These are phyloP conservation scores for Megalonaias nervosa DNA, from an alignment of 1,140 invertebrate genomes.

Conservation along the genomic window DNA sequence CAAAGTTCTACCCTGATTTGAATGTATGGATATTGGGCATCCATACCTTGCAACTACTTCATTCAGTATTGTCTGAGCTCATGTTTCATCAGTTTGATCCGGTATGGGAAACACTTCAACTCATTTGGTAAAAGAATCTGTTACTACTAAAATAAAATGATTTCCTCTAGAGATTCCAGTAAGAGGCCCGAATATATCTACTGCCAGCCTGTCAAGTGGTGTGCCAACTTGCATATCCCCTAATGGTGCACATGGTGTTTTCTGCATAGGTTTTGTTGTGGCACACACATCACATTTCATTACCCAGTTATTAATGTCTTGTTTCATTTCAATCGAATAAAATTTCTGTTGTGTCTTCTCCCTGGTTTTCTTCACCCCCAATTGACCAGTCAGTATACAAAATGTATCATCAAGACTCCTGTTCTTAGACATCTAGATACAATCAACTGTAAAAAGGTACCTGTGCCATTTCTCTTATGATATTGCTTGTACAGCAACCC, in stretches of 20 bases:
- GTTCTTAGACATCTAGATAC: too few species aligned
- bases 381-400: not conserved
- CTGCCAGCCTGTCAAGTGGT: not conserved
- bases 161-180: not conserved
- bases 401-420: too few species aligned
- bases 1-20: constrained; percentile 7
- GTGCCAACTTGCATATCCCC: too few species aligned
- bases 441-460: too few species aligned
- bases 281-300: too few species aligned
- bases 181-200: not conserved
- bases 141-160: constrained; percentile 45
- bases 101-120: not conserved
- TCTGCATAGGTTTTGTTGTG: too few species aligned
- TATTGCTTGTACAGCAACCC: too few species aligned
- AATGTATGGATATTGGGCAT: not conserved
- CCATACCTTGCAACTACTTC: not conserved
- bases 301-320: constrained; percentile 2
- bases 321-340: not conserved
- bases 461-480: too few species aligned
- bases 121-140: not conserved
- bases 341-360: not conserved
- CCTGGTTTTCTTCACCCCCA: not conserved
- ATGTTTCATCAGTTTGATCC: constrained; percentile 9
- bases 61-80: constrained; percentile 1
- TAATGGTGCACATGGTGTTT: too few species aligned